phyloP scores from a whole-genome alignment of 2,888 invertebrate genomes.

The Hermaeophaga mercurialis region DNA sequence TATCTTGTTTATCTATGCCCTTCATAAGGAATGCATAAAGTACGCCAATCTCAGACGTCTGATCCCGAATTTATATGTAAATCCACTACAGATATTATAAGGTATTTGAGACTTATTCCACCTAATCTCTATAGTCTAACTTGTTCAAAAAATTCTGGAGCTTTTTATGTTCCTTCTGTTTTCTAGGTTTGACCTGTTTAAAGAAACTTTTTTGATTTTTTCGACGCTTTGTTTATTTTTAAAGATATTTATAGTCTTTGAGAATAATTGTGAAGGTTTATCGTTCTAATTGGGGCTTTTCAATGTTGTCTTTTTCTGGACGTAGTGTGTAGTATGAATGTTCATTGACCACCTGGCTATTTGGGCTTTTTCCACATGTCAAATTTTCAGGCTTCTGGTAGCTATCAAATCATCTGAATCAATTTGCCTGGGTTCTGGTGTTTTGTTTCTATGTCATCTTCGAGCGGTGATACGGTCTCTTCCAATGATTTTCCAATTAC shows the following conservation, averaged over 20 bases:
- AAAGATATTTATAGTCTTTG: constrained; percentile 25
- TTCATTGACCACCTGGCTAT: constrained; percentile 71
- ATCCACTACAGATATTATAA: constrained; percentile 43
- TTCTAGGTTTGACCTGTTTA: constrained; percentile 45
- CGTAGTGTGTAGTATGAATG: constrained; percentile 85
- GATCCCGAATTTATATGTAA: constrained; percentile 68
- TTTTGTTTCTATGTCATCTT: constrained; percentile 48
- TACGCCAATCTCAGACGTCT: constrained; percentile 80
- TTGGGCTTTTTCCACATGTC: constrained; percentile 50
- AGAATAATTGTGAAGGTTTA: constrained; percentile 3
- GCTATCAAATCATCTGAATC: constrained; percentile 37
- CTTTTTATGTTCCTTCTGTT: constrained; percentile 52
- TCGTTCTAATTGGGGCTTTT: constrained; percentile 11
- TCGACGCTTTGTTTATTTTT: constrained; percentile 15
- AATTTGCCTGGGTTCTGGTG: constrained; percentile 50
- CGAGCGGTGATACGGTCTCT: constrained; percentile 35
- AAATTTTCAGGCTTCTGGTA: constrained; percentile 49
- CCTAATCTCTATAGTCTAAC: constrained; percentile 41
- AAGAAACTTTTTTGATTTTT: constrained; percentile 40
- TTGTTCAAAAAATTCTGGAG: constrained; percentile 54
- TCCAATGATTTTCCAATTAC: constrained; percentile 22
- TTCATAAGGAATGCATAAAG: constrained; percentile 84
- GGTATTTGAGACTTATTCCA: constrained; percentile 26
- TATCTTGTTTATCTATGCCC: constrained; percentile 88
- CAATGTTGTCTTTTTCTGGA: constrained; percentile 50